Base-by-base conservation (phyloP, 2,113 vertebrate genomes). In the Leucopsar rothschildi region DNA sequence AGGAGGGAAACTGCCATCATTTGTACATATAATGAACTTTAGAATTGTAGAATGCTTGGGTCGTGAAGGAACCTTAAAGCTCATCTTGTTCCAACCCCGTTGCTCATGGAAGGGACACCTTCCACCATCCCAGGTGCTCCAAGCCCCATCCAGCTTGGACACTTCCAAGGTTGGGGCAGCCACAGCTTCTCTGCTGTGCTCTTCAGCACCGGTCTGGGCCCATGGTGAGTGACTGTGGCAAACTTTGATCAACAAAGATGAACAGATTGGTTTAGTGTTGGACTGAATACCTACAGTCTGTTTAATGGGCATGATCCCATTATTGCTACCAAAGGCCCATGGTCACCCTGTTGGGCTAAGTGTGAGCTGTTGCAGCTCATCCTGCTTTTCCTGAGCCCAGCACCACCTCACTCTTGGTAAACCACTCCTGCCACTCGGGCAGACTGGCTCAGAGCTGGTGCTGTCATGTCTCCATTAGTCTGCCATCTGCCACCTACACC, bases 401-500 rank as follows among this genome's bases (percentile, higher is more conserved):
- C 53, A 40, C 9, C 57, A 15, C 9, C 11, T 52, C 56, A 2
- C 33, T 83, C 56, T 16, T 59, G 64, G 55, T 66, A 39, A 94
- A 81, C 49, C 63, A 29, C 50, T 69, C 7, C 50, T 80, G 42
- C 79, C 78, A 24, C 60, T 18, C 0, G 2, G 83, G 50, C 59
- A 57, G 81, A 4, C 25, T 55, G 55, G 37, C 55, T 83, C 6
- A 12, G 82, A 56, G 88, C 76, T 61, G 64, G 78, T 45, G 76
- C 70, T 88, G 75, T 90, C 88, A 68, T 69, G 85, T 94, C 86
- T 83, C 68, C 55, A 63, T 78, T 77, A 70, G 82, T 19, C 52
- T 93, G 64, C 91, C 80, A 88, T 94, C 94, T 97, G 95, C 94
- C 88, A 96, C 69, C 82, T 31, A 22, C 68, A 56, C 79, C 85